These are phyloP conservation scores for Fragum whitleyi DNA, from an alignment of 2,888 invertebrate species.

Conservation along the genomic window DNA sequence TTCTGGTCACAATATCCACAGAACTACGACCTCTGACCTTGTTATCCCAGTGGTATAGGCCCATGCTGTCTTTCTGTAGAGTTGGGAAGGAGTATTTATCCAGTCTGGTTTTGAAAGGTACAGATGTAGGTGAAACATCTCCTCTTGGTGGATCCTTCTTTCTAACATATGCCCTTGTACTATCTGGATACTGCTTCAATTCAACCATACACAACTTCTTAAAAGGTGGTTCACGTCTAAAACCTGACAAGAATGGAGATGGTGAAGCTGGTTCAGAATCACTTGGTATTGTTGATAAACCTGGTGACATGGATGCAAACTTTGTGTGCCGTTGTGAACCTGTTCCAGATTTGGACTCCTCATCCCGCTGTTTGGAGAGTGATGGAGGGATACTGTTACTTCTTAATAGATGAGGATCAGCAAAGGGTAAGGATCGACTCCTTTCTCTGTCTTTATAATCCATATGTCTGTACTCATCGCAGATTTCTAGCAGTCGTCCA, in stretches of 20 bases:
- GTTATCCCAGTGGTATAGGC: slow-evolving; percentile 34
- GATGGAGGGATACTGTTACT: slow-evolving; percentile 60
- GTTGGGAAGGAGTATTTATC: slow-evolving; percentile 53
- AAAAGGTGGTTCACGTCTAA: slow-evolving; percentile 80
- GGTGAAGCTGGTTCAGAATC: slow-evolving; percentile 61
- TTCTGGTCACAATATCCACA: slow-evolving; percentile 29
- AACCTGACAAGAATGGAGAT: slow-evolving; percentile 63
- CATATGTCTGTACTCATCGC: slow-evolving; percentile 92
- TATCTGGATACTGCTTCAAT: slow-evolving; percentile 94
- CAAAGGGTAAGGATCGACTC: slow-evolving; percentile 94
- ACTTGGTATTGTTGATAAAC: slow-evolving; percentile 70
- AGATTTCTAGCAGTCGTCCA: slow-evolving; percentile 92
- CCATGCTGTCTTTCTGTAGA: slow-evolving; percentile 51
- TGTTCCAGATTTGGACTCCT: slow-evolving; percentile 34
- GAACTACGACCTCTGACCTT: slow-evolving; percentile 36
- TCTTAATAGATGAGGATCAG: slow-evolving; percentile 73
- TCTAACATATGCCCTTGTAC: slow-evolving; percentile 55
- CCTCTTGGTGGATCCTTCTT: slow-evolving; percentile 50
- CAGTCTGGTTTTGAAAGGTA: slow-evolving; percentile 57
- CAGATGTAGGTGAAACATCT: slow-evolving; percentile 52
- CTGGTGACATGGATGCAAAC: slow-evolving; percentile 60
- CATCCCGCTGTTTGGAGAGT: slow-evolving; percentile 43
- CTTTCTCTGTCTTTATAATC: slow-evolving; percentile 92
- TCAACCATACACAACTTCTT: slow-evolving; percentile 94
- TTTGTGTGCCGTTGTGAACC: slow-evolving; percentile 36